These are phyloP conservation scores for Cheilosia soror DNA, from an alignment of 2,888 invertebrate species.

Conservation along the genomic window DNA sequence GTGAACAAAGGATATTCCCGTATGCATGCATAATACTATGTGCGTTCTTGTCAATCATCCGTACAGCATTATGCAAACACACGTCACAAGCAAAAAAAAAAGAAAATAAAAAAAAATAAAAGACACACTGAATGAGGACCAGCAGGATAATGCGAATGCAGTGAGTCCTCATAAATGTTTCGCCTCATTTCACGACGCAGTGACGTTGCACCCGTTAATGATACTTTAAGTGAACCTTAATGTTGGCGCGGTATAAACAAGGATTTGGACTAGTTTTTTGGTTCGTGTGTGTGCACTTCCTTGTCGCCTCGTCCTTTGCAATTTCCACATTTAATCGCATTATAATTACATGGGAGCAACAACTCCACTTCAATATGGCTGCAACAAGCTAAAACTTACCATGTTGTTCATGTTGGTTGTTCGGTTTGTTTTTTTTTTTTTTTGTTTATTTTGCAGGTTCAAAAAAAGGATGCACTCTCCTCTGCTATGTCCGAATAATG, in stretches of 20 bases:
- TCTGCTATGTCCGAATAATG: conserved; percentile 8
- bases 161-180: conserved; percentile 62
- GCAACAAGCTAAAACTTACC: conserved; percentile 66
- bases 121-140: neutral
- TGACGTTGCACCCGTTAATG: conserved; percentile 56
- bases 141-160: conserved; percentile 64
- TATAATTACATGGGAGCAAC: conserved; percentile 65
- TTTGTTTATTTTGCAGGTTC: neutral
- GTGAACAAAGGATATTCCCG: conserved; percentile 50
- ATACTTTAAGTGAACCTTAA: conserved; percentile 55
- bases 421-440: neutral
- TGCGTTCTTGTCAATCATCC: conserved; percentile 43
- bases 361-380: conserved; percentile 43
- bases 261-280: conserved; percentile 35
- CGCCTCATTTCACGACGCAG: conserved; percentile 47
- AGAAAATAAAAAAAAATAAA: conserved; percentile 25
- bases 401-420: conserved; percentile 26
- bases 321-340: conserved; percentile 68
- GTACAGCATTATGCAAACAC: conserved; percentile 23
- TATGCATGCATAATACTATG: conserved; percentile 29
- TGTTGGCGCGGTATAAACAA: conserved; percentile 28
- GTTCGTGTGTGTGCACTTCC: neutral
- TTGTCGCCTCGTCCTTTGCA: conserved; percentile 24
- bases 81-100: neutral
- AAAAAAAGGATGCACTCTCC: conserved; percentile 29